Conservation (phyloP, 2,113 vertebrate genomes). For the Amphiprion ocellaris region DNA sequence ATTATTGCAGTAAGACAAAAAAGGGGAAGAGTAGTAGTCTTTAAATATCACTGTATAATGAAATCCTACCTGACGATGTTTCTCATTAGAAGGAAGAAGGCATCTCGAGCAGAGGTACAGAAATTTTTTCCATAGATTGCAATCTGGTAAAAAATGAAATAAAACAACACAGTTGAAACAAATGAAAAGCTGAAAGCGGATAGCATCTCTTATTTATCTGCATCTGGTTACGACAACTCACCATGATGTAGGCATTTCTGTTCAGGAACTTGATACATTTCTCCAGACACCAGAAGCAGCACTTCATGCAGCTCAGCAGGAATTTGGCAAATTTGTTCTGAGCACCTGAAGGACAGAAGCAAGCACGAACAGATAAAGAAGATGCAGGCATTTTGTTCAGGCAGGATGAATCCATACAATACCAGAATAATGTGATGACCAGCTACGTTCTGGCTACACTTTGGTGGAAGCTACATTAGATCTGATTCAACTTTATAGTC, state of each 20-base stretch:
- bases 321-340: conserved; percentile 92
- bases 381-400: not conserved
- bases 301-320: conserved; percentile 92
- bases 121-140: conserved; percentile 96
- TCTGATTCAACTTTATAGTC: no score
- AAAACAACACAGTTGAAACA: accelerated
- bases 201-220: not conserved
- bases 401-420: not conserved
- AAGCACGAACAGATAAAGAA: not conserved
- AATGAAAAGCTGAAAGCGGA: no score
- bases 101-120: conserved; percentile 92
- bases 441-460: no score
- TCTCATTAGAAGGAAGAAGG: conserved; percentile 96
- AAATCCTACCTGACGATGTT: conserved; percentile 91
- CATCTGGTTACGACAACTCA: conserved; percentile 68
- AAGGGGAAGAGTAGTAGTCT: not conserved
- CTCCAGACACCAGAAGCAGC: conserved; percentile 99
- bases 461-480: no score
- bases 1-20: no score
- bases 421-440: no score
- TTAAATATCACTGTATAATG: not conserved
- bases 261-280: conserved; percentile 97
- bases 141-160: conserved; percentile 80
- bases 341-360: conserved; percentile 79
- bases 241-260: conserved; percentile 98